Base-by-base conservation (phyloP, 2,888 invertebrate species). In the Himalopsyche japonica region DNA sequence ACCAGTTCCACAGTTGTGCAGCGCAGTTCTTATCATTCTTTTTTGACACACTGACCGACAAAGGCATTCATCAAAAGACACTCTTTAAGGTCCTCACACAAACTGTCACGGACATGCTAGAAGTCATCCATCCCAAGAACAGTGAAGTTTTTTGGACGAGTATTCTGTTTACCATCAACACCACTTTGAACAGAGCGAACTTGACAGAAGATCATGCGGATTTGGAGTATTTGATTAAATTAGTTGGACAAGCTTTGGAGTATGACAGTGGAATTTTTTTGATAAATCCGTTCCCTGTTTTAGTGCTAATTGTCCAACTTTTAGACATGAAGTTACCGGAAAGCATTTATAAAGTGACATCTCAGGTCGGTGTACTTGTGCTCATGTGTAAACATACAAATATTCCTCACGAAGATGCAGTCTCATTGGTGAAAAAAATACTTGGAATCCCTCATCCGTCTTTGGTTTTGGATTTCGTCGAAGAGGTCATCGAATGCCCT, bases 1-100 rank as follows among this genome's bases (percentile, higher is more conserved):
- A 95, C 0, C 95, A 97, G 88, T 96, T 98, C 89, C 98, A 99
- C 89, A 97, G 96, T 87, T 95, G 95, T 88, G 94, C 96, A 0
- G 95, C 95, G 81, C 92, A 93, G 82, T 94, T 97, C 88, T 89
- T 98, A 3, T 93, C 94, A 48, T 89, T 96, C 77, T 91, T 96
- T 18, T 91, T 98, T 3, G 92, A 94, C 85, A 92, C 94, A 49
- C 89, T 97, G 1, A 90, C 91, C 87, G 93, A 94, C 82, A 89
- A 89, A 79, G 90, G 89, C 83, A 88, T 93, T 70, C 91, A 93
- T 79, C 93, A 94, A 88, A 90, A 92, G 81, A 89, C 93, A 80
- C 90, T 95, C 5, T 94, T 94, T 87, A 92, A 94, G 88, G 93
- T 97, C 48, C 89, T 97, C 0, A 93, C 93, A 81, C 93, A 95